Percentiles rank a stretch among this genome's conserved stretches.
Evolutionary conservation across 2,888 invertebrate species (phyloP).

Genomic region (Sceliomorpha sp.): DNA sequence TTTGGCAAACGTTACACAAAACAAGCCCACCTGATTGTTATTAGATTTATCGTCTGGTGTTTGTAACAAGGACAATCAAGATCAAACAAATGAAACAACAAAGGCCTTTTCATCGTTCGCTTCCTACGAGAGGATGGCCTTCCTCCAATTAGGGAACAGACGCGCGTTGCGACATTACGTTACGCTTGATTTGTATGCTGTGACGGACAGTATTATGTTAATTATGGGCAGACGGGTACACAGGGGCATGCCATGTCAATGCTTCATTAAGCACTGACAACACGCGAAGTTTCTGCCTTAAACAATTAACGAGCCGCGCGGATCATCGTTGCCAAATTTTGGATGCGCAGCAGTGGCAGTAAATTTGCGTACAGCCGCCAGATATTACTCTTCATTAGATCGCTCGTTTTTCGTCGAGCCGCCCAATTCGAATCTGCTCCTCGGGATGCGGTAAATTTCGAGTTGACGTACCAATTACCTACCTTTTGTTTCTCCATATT

Average conservation of each 20-base stretch:
- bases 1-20: constrained; percentile 25
- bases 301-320: constrained; percentile 35
- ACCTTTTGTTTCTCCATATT: no score
- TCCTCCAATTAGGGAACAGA: constrained; percentile 35
- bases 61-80: constrained; percentile 50
- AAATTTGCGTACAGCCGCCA: constrained; percentile 12
- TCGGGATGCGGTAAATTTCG: no score
- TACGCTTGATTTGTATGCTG: constrained; percentile 42
- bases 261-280: constrained; percentile 40
- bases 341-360: neutral
- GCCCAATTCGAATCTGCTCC: no score
- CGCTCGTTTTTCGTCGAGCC: neutral
- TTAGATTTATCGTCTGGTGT: constrained; percentile 46
- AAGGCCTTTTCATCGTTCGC: constrained; percentile 33
- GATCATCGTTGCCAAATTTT: constrained; percentile 37
- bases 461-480: no score
- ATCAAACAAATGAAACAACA: constrained; percentile 52
- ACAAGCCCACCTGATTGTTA: constrained; percentile 41
- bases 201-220: constrained; percentile 40
- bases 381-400: neutral
- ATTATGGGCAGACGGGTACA: constrained; percentile 29
- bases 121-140: constrained; percentile 32
- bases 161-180: constrained; percentile 24
- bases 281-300: constrained; percentile 37
- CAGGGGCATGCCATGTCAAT: constrained; percentile 33